Conservation (phyloP, 2,113 vertebrate genomes). For the Indicator indicator region DNA sequence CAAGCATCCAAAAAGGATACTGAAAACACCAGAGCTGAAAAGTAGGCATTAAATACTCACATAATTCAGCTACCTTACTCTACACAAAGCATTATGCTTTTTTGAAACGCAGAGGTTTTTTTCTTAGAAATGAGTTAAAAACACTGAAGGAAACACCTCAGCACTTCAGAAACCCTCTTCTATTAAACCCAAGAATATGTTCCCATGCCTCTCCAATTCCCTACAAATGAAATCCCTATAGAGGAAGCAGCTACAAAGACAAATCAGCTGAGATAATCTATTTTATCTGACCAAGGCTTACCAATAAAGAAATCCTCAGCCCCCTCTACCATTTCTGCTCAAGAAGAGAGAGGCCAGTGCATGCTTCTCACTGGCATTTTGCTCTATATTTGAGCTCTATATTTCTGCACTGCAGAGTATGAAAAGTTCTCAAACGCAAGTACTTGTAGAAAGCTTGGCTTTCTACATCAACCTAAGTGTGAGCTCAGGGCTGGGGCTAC, state of each 20-base stretch:
- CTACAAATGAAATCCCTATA: not conserved
- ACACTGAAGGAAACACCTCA: not conserved
- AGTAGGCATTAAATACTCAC: not conserved
- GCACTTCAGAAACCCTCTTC: not conserved
- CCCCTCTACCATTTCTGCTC: not conserved
- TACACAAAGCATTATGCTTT: not conserved
- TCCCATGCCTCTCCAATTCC: not conserved
- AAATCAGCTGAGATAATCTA: not conserved
- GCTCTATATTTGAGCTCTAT: not conserved
- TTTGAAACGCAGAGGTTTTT: not conserved
- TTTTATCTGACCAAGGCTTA: not conserved
- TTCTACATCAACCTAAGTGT: fast-evolving
- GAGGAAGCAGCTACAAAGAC: not conserved
- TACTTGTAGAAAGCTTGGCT: not conserved
- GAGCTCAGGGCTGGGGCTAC: not conserved
- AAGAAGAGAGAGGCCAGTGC: not conserved
- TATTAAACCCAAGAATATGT: not conserved
- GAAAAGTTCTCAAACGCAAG: not conserved
- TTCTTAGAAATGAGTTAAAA: not conserved
- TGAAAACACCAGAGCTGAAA: not conserved
- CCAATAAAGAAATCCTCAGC: not conserved
- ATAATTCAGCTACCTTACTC: not conserved
- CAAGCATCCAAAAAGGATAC: not conserved
- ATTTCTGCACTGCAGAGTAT: fast-evolving
- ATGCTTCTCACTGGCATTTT: not conserved